Evolutionary conservation across 2,888 invertebrate genomes (phyloP).

Genomic region (Sminthurides aquaticus): DNA sequence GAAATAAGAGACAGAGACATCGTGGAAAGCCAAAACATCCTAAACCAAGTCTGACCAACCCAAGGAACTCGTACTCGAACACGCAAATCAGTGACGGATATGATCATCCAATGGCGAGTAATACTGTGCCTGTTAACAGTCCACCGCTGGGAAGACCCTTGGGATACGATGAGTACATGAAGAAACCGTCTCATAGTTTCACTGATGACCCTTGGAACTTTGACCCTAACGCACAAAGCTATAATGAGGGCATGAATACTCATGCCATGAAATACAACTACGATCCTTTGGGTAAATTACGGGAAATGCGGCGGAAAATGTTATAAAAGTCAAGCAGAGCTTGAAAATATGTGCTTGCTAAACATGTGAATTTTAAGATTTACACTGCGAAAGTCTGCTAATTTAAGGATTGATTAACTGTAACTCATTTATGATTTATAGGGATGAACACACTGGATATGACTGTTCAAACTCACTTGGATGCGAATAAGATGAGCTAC

Average conservation of each 20-base stretch:
- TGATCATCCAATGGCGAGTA: slow-evolving; percentile 33
- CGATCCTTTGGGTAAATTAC: slow-evolving; percentile 40
- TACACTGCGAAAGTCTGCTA: neutral
- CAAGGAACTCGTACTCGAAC: slow-evolving; percentile 9
- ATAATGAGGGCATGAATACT: slow-evolving; percentile 29
- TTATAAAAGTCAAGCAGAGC: neutral
- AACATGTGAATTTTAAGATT: neutral
- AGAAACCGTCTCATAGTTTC: slow-evolving; percentile 38
- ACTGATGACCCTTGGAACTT: slow-evolving; percentile 43
- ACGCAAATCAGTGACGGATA: slow-evolving; percentile 14
- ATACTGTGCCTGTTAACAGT: slow-evolving; percentile 35
- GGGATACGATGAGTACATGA: slow-evolving; percentile 42
- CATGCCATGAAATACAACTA: slow-evolving; percentile 40
- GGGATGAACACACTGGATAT: slow-evolving; percentile 41
- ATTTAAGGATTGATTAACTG: neutral
- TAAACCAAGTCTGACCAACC: neutral
- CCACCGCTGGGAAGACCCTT: slow-evolving; percentile 40
- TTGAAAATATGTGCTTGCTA: neutral
- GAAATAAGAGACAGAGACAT: slow-evolving; percentile 17
- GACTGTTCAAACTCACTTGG: slow-evolving; percentile 38
- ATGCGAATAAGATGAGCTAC: slow-evolving; percentile 39
- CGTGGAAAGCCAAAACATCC: slow-evolving; percentile 7
- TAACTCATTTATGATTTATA: slow-evolving; percentile 5
- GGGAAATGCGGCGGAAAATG: neutral
- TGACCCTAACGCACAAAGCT: slow-evolving; percentile 35